Percentiles rank a stretch among this genome's conserved stretches.
Conservation (phyloP, 1,140 invertebrate species). For the Atta cephalotes region DNA sequence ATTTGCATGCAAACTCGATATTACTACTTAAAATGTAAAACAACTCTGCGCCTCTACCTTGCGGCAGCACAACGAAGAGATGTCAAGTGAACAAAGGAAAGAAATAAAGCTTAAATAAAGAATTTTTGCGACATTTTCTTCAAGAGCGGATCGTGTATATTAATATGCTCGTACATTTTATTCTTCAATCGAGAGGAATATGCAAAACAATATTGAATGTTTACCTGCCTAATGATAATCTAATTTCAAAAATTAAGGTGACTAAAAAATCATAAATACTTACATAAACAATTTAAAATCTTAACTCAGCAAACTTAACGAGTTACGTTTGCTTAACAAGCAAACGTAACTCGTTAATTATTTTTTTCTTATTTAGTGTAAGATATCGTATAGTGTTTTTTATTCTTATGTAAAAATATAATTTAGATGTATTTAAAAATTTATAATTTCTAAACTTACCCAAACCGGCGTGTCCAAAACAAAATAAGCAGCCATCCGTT, state of each 20-base stretch:
- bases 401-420: not conserved
- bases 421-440: not conserved
- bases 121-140: conserved; percentile 26
- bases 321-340: too few species aligned
- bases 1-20: conserved; percentile 86
- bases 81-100: conserved; percentile 14
- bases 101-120: conserved; percentile 61
- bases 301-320: too few species aligned
- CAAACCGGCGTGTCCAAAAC: conserved; percentile 95
- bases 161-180: conserved; percentile 23
- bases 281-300: not conserved
- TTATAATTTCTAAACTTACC: conserved; percentile 88
- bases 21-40: conserved; percentile 86
- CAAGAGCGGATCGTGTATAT: not conserved
- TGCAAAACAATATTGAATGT: not conserved
- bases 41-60: conserved; percentile 76
- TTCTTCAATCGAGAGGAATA: conserved; percentile 3
- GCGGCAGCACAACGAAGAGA: conserved; percentile 49
- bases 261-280: not conserved
- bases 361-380: not conserved
- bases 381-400: not conserved
- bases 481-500: conserved; percentile 96
- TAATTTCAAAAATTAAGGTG: not conserved
- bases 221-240: not conserved
- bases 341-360: not conserved